These are phyloP conservation scores for Hirtodrosophila cameraria DNA, from an alignment of 2,888 invertebrate genomes.

Conservation along the genomic window DNA sequence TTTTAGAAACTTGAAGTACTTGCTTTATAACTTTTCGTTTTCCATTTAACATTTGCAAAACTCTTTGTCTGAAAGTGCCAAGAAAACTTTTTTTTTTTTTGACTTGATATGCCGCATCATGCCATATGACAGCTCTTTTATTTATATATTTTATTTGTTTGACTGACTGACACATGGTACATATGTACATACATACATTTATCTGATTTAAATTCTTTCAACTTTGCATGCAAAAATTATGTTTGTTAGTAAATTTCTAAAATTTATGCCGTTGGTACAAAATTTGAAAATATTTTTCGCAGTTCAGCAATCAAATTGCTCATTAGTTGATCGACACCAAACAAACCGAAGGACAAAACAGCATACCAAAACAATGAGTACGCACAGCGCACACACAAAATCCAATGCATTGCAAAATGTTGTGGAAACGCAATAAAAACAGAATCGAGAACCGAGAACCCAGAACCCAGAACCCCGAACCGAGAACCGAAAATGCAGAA, in stretches of 20 bases:
- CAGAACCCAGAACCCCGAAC: no score
- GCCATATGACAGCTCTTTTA: constrained; percentile 17
- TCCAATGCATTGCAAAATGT: constrained; percentile 54
- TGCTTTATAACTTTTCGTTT: constrained; percentile 19
- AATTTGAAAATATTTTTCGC: constrained; percentile 42
- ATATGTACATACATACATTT: no score
- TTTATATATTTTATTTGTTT: constrained; percentile 2
- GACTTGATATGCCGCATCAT: constrained; percentile 19
- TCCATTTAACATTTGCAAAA: constrained; percentile 16
- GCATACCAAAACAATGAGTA: constrained; percentile 14
- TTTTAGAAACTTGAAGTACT: not conserved
- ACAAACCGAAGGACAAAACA: constrained; percentile 17
- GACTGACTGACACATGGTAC: constrained; percentile 11
- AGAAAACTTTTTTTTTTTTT: constrained; percentile 22
- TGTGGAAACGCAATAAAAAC: constrained; percentile 67
- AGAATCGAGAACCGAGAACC: constrained; percentile 32
- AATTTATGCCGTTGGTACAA: not conserved
- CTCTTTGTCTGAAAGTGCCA: constrained; percentile 9
- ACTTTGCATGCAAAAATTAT: not conserved
- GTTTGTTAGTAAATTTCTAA: not conserved
- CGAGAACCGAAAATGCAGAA: no score
- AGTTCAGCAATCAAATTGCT: constrained; percentile 61
- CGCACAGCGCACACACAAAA: constrained; percentile 1
- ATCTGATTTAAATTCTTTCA: constrained; percentile 7
- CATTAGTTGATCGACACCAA: constrained; percentile 59